Percentiles rank a stretch among this genome's conserved stretches.
Evolutionary conservation across 2,797 vertebrate species (phyloP).

Genomic region (Hippopotamyrus pictus): DNA sequence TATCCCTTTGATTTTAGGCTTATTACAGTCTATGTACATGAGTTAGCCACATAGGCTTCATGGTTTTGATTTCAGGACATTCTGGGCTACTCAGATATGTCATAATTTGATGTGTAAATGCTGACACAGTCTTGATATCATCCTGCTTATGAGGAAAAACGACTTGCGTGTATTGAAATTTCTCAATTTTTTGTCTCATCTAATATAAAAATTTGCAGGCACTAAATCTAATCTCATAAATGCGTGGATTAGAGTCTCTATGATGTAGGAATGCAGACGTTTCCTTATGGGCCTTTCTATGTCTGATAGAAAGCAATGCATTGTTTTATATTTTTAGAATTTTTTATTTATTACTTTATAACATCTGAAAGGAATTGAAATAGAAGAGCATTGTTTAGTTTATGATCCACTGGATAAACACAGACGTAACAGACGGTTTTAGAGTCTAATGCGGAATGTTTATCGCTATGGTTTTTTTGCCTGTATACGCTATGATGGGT

Average conservation of each 20-base stretch:
- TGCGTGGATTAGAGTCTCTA: neutral
- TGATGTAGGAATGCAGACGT: neutral
- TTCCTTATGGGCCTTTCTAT: neutral
- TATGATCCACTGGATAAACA: neutral
- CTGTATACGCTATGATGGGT: neutral
- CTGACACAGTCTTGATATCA: neutral
- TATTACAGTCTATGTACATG: neutral
- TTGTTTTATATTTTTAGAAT: neutral
- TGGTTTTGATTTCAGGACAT: neutral
- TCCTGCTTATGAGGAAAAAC: neutral
- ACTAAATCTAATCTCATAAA: neutral
- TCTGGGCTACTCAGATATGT: neutral
- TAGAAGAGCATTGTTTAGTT: neutral
- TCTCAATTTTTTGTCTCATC: neutral
- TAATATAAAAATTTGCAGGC: neutral
- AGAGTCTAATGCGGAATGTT: neutral
- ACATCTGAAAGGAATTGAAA: neutral
- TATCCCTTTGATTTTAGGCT: neutral
- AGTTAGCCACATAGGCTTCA: too few species aligned
- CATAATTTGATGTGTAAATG: neutral
- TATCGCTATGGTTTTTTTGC: neutral
- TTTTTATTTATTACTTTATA: neutral
- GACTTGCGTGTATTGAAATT: neutral
- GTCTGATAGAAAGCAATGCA: neutral
- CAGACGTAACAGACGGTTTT: neutral